These are phyloP conservation scores for Danionella cerebrum DNA, from an alignment of 2,113 vertebrate genomes.

Conservation along the genomic window DNA sequence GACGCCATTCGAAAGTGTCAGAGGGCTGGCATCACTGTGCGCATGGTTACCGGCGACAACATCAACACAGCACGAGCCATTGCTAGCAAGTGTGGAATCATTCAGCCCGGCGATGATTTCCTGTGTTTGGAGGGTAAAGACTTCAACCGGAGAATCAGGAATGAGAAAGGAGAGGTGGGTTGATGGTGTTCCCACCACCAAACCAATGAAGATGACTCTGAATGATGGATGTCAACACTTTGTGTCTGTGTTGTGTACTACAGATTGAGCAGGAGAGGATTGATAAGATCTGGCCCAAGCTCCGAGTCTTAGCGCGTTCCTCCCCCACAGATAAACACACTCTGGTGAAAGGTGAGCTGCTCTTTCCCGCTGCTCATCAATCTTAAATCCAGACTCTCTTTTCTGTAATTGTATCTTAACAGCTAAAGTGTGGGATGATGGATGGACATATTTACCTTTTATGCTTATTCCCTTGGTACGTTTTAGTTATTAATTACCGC, in stretches of 20 bases:
- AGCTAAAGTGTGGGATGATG: too few species aligned
- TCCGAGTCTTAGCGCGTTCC: slow-evolving; percentile 80
- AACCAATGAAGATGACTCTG: neutral
- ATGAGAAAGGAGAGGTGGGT: slow-evolving; percentile 83
- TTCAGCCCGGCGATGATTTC: slow-evolving; percentile 83
- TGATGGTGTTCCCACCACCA: neutral
- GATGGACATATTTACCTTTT: too few species aligned
- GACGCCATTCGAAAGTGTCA: slow-evolving; percentile 86
- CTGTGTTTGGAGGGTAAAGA: slow-evolving; percentile 85
- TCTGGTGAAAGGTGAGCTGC: slow-evolving; percentile 77
- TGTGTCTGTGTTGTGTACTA: slow-evolving; percentile 9
- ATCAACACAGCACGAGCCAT: slow-evolving; percentile 85
- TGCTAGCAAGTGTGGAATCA: slow-evolving; percentile 83
- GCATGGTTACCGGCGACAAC: slow-evolving; percentile 89
- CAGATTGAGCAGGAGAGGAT: slow-evolving; percentile 87
- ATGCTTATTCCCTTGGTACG: too few species aligned
- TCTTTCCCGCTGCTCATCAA: neutral
- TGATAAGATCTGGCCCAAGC: slow-evolving; percentile 88
- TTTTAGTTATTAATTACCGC: too few species aligned
- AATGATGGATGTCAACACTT: neutral
- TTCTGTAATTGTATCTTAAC: too few species aligned
- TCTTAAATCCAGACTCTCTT: neutral
- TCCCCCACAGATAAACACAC: slow-evolving; percentile 86
- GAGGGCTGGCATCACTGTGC: slow-evolving; percentile 83
- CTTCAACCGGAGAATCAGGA: slow-evolving; percentile 83